Evolutionary conservation across 2,888 invertebrate species (phyloP), one percentile per base, ranked within the genome.

Genomic region (Branchellion lobata): DNA sequence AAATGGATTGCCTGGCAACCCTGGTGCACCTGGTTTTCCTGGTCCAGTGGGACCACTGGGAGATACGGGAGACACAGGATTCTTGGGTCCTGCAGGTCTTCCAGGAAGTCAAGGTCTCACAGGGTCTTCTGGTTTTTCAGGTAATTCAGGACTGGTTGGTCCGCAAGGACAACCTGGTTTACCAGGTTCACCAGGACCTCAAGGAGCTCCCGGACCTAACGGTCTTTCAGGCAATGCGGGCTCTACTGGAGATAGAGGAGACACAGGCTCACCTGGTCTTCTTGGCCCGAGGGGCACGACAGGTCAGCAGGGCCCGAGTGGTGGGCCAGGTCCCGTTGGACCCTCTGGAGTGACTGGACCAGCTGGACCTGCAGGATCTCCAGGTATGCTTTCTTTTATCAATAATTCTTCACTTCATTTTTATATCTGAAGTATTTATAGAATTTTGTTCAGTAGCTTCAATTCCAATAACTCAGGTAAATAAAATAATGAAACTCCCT

Each of bases 21-120:
- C 18, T n/a, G 81, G 81, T 14, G 27, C 3, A n/a, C n/a, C 71
- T 5, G 81, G 81, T 34, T 21, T 31, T 0, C 24, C 47, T 11
- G 81, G 81, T 21, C 51, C 8, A 24, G 14, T 65, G n/a, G 81
- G 81, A 40, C n/a, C 40, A 29, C 61, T 76, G 1, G 81, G 81
- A 1, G 18, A 5, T 29, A 33, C n/a, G 27, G 81, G 75, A 53
- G 75, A 36, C 24, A 51, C 51, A 8, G 75, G 75, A 5, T 8
- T 24, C 14, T 8, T 21, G 27, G 75, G 75, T 21, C 21, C 14
- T 71, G 27, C 36, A 36, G 69, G 69, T 47, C 18, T 34, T 33
- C 27, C 53, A 47, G 78, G 78, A 29, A 57, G 24, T 11, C 27
- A 24, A 11, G 78, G 78, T 0, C 8, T 47, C 31, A 34, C 33